These are phyloP conservation scores for Pseudopleuronectes americanus DNA, from an alignment of 2,797 vertebrate genomes.

Conservation along the genomic window DNA sequence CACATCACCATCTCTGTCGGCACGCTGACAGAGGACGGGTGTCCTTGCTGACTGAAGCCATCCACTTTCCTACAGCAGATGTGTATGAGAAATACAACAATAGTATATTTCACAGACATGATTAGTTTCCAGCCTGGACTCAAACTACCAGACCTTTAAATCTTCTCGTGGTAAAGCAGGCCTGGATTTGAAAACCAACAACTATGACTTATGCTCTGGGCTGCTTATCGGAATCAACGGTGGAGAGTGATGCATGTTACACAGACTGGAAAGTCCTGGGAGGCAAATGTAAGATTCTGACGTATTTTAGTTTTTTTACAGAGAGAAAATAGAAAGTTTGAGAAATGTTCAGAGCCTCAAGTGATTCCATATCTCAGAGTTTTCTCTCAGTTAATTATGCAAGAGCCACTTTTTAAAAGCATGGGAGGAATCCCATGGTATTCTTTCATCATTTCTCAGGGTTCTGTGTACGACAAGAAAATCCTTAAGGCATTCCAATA, in stretches of 20 bases:
- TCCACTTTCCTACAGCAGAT: constrained; percentile 86
- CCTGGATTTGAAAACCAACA: background rate
- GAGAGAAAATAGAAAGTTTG: background rate
- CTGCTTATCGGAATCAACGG: background rate
- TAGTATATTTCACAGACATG: too few relatives aligned
- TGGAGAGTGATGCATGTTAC: background rate
- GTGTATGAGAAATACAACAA: background rate
- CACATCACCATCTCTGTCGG: constrained; percentile 84
- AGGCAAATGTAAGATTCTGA: background rate
- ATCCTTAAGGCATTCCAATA: background rate
- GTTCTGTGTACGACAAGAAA: background rate
- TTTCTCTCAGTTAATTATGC: background rate
- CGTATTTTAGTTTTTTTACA: background rate
- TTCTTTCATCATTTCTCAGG: background rate
- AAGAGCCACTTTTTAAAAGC: background rate
- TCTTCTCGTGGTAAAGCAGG: background rate
- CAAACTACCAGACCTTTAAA: background rate
- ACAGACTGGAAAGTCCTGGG: background rate
- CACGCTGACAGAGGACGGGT: constrained; percentile 72
- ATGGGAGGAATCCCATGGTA: too few relatives aligned
- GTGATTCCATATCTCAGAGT: background rate
- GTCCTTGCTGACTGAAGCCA: constrained; percentile 83
- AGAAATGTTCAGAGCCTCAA: background rate
- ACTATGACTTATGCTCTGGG: background rate
- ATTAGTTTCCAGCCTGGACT: background rate